Evolutionary conservation across 2,797 vertebrate species (phyloP), one percentile per base, ranked within the genome.

Genomic region (Falco berigora): DNA sequence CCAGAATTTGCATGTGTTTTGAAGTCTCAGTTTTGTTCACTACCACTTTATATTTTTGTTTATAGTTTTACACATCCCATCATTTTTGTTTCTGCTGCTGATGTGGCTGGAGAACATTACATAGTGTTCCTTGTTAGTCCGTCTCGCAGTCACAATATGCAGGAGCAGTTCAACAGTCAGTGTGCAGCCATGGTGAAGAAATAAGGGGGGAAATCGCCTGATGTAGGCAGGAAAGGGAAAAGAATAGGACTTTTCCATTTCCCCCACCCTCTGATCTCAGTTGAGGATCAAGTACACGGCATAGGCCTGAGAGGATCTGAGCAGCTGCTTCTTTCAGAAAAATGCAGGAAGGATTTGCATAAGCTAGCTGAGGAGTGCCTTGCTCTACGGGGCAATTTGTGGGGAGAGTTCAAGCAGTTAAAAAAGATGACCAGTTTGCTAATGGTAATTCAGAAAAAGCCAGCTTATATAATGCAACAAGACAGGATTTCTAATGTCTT

Each of bases 341-440:
- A 85, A 84, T 81, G 59, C 75, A 87, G 83, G 74, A 79, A 90
- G 68, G 27, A 52, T 50, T 92, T 62, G 58, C 42, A 62, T 90
- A 67, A 92, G 55, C 74, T 9, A 61, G 10, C 14, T 36, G 47
- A 74, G 47, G 34, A 46, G 30, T 34, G 62, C 58, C 64, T 59
- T 61, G n/a, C 50, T 62, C 44, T 27, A 2, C 5, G 7, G 30
- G 58, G 22, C 64, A 32, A 42, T 30, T 78, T 78, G 74, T 78
- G 36, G 50, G 27, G 28, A 14, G 28, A 53, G 28, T 22, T 46
- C 73, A 64, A 64, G 30, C n/a, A 52, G 46, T 40, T 68, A 22
- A 58, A n/a, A 56, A 32, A 27, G 56, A 58, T 73, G 44, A 18
- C 36, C 52, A 36, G 59, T 52, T 75, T 55, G 17, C 25, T 42